These are phyloP conservation scores for Pandemis cinnamomeana DNA, from an alignment of 2,888 invertebrate genomes.

Conservation along the genomic window DNA sequence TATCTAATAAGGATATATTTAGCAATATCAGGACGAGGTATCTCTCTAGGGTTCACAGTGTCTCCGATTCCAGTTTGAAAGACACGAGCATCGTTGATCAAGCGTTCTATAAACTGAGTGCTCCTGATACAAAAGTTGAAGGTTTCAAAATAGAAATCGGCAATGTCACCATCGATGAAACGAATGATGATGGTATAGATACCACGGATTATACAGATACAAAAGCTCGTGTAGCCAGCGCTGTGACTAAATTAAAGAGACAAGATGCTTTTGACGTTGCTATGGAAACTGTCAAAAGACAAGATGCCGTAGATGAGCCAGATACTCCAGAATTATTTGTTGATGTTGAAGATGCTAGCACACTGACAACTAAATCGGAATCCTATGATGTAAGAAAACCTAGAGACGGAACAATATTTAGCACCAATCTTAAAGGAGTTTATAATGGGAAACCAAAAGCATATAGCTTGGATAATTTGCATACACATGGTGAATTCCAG, in stretches of 20 bases:
- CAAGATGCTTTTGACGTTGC: conserved; percentile 69
- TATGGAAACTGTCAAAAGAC: conserved; percentile 60
- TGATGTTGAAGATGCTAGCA: conserved; percentile 45
- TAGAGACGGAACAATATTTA: conserved; percentile 62
- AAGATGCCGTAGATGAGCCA: conserved; percentile 61
- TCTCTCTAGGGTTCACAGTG: conserved; percentile 73
- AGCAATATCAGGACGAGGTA: conserved; percentile 76
- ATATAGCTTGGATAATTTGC: conserved; percentile 74
- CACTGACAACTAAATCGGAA: conserved; percentile 58
- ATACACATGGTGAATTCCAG: conserved; percentile 60
- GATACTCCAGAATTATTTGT: conserved; percentile 47
- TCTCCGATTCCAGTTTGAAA: conserved; percentile 64
- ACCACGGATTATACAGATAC: conserved; percentile 47
- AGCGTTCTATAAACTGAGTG: conserved; percentile 68
- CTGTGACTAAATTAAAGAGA: conserved; percentile 62
- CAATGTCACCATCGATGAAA: conserved; percentile 72
- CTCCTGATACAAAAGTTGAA: conserved; percentile 49
- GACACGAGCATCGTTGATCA: conserved; percentile 67
- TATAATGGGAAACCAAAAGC: conserved; percentile 78
- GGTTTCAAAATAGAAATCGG: conserved; percentile 63
- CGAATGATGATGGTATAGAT: conserved; percentile 61
- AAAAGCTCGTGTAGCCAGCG: conserved; percentile 56
- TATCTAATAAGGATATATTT: conserved; percentile 70
- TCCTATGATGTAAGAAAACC: conserved; percentile 51
- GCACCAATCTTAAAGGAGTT: conserved; percentile 62